These are phyloP conservation scores for Trachelus iudaicus DNA, from an alignment of 2,888 invertebrate species.

Conservation along the genomic window DNA sequence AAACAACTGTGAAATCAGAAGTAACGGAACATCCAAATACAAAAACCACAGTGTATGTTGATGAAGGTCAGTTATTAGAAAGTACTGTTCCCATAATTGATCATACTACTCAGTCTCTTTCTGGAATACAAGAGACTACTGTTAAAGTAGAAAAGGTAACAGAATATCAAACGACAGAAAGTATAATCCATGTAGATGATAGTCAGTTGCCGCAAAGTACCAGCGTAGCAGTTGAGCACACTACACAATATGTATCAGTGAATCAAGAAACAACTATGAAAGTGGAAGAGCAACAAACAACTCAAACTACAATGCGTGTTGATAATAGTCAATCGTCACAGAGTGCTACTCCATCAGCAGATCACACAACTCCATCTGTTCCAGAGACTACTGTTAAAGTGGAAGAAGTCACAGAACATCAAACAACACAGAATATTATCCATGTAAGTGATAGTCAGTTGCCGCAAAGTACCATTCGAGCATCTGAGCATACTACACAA, in stretches of 20 bases:
- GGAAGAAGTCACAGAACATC: background rate
- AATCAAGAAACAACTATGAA: background rate
- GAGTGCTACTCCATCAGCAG: too few species aligned
- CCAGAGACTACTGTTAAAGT: background rate
- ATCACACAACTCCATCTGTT: too few species aligned
- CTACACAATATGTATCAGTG: background rate
- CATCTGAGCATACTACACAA: background rate
- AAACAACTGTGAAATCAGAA: background rate
- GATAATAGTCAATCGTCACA: background rate
- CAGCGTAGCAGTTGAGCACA: background rate
- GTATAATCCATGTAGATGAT: background rate
- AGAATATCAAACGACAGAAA: constrained; percentile 1
- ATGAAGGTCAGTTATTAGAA: constrained; percentile 2
- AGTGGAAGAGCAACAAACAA: too few species aligned
- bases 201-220: background rate
- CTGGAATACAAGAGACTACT: background rate
- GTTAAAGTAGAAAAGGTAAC: background rate
- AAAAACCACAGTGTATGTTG: background rate
- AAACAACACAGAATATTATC: background rate
- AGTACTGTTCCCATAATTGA: background rate
- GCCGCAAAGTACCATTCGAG: background rate
- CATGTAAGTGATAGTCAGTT: background rate
- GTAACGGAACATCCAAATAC: background rate
- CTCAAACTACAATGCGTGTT: background rate
- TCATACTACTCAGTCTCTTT: constrained; percentile 3